Base-by-base conservation (phyloP, 2,888 invertebrate species). In the Ophion slaviceki region DNA sequence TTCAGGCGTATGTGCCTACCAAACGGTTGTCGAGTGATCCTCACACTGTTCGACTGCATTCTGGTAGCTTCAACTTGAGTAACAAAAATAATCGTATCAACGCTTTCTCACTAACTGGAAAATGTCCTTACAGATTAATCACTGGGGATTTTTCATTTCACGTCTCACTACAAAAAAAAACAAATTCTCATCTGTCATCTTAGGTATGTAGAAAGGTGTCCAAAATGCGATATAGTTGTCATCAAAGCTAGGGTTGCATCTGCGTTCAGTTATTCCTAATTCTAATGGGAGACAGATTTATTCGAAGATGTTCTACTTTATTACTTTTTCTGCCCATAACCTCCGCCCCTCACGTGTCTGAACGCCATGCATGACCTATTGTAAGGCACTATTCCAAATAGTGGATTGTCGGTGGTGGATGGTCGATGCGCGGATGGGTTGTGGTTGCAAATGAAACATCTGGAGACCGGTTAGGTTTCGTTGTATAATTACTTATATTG, bases 311-410 rank as follows among this genome's bases (percentile, higher is more conserved):
- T 32, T 17, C 32, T 4, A 32, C 14, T n/a, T 45, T 57, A 40
- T 72, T 36, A 28, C 59, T 70, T 62, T 57, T 74, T 32, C 68
- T 53, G 8, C 64, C 66, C 76, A 40, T 66, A 66, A 78, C 79
- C 77, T 80, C 24, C 62, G 24, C 67, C 53, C 83, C 78, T 82
- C 85, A 79, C 85, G 84, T 87, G 85, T 80, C 80, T 75, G 80
- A 83, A 80, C 72, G 83, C 86, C 80, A 86, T 86, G 83, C 86
- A 75, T 24, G 24, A 24, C 24, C 2, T 24, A 24, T 24, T 24
- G 24, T 24, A 24, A 24, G 24, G 24, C 24, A 24, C 24, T 24
- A 24, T 24, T 24, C 24, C 4, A 4, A 32, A 32, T 32, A 32
- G 32, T 32, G 32, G 32, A 32, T 32, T 32, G 2, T 32, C 4